Base-by-base conservation (phyloP, 2,113 vertebrate species). In the Empidonax alnorum region DNA sequence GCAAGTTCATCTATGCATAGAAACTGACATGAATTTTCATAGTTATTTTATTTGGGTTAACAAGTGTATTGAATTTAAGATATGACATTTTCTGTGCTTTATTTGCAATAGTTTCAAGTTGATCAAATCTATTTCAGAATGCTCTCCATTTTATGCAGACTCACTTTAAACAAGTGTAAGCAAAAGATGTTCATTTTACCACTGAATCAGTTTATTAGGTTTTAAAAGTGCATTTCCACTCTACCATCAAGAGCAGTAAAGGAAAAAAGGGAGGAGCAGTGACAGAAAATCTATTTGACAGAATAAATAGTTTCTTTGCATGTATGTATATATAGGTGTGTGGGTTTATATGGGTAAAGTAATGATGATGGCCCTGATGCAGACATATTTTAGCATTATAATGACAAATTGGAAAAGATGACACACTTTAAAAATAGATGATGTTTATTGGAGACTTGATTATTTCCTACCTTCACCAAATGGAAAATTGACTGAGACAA, bases 221-320 rank as follows among this genome's bases (percentile, higher is more conserved):
- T 97, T 94, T 92, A 92, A 89, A 95, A 93, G 95, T 94, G 79
- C 86, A 84, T 95, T 95, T 89, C 68, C 66, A 80, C 75, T 66
- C 3, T 87, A 82, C 73, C 81, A 88, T 92, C 52, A 62, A 58
- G 47, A 91, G 39, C 84, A 94, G 92, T 62, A 89, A 88, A 87
- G 59, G 65, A 14, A 42, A 89, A 68, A 73, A 90, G 52, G 84
- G 79, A 89, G 50, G 42, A 87, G 27, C 85, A 96, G 69, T 88
- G 95, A 94, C 91, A 97, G 97, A 97, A 97, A 97, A 97, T 97
- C 96, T 93, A 84, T 97, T 77, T 96, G 91, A 89, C 65, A 84
- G 78, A 96, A 91, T 94, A 94, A 97, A 95, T 88, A 76, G 58
- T 69, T 96, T 95, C 58, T 89, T 85, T 93, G 50, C 72, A 46